These are phyloP conservation scores for Stomatorhinus ivindoensis DNA, from an alignment of 2,113 vertebrate genomes.

Conservation along the genomic window DNA sequence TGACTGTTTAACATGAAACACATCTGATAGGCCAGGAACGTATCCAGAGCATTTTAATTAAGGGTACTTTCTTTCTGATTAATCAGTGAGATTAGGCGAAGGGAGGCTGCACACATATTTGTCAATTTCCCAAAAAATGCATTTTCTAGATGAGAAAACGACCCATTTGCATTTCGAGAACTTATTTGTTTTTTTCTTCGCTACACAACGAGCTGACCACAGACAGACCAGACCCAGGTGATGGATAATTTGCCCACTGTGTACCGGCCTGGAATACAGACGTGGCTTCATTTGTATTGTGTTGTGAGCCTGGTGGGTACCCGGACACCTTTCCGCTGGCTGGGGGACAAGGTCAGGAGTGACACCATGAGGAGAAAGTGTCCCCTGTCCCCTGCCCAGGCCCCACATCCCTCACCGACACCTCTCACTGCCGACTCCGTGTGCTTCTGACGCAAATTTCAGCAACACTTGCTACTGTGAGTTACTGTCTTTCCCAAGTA, in stretches of 20 bases:
- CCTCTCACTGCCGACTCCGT: not conserved
- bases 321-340: not conserved
- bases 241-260: conserved; percentile 1
- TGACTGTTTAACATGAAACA: conserved; percentile 6
- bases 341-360: not conserved
- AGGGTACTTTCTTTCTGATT: conserved; percentile 7
- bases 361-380: not conserved
- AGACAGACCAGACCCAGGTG: not conserved
- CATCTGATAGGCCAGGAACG: not conserved
- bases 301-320: not conserved
- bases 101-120: conserved; percentile 12
- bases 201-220: not conserved
- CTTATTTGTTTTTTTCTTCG: not conserved
- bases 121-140: conserved; percentile 17
- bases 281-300: not conserved
- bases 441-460: not conserved
- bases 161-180: conserved; percentile 5
- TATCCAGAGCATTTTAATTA: conserved; percentile 14
- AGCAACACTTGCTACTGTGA: not conserved
- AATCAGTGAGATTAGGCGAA: not conserved
- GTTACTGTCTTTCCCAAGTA: not conserved
- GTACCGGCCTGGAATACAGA: not conserved
- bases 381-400: not conserved
- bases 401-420: not conserved
- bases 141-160: conserved; percentile 12